Evolutionary conservation across 2,888 invertebrate species (phyloP).

Genomic region (Xanthorhoe designata): DNA sequence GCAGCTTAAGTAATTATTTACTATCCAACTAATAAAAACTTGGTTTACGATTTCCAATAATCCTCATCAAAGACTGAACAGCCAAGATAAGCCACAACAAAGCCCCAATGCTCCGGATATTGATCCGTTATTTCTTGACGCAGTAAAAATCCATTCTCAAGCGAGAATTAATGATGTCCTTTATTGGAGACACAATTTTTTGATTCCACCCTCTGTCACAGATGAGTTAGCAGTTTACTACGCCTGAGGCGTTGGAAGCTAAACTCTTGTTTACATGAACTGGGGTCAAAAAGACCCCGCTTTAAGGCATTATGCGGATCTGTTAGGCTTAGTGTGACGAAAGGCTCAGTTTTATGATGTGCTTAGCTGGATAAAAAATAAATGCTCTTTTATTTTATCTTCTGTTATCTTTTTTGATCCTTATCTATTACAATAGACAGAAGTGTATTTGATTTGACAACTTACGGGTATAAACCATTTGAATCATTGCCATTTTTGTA

Average conservation of each 20-base stretch:
- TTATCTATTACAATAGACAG: background rate
- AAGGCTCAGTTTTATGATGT: conserved; percentile 46
- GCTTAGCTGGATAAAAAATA: conserved; percentile 38
- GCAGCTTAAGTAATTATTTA: background rate
- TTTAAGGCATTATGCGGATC: conserved; percentile 70
- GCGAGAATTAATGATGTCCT: conserved; percentile 89
- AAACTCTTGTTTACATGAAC: conserved; percentile 77
- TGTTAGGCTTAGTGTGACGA: conserved; percentile 59
- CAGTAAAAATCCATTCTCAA: conserved; percentile 61
- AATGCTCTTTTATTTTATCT: conserved; percentile 22
- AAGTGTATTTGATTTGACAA: no score
- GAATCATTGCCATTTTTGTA: no score
- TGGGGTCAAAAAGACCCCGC: conserved; percentile 69
- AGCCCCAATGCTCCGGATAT: conserved; percentile 57
- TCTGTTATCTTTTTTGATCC: background rate
- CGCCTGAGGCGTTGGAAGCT: conserved; percentile 64
- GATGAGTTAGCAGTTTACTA: conserved; percentile 33
- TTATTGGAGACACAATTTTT: conserved; percentile 78
- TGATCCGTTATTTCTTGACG: conserved; percentile 66
- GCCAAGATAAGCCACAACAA: conserved; percentile 49
- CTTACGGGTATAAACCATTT: no score
- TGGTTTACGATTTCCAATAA: conserved; percentile 35
- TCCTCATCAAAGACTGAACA: conserved; percentile 28
- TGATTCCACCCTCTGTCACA: conserved; percentile 47
- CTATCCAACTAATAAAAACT: background rate